Conservation (phyloP, 2,888 invertebrate genomes). For the Conops quadrifasciatus region DNA sequence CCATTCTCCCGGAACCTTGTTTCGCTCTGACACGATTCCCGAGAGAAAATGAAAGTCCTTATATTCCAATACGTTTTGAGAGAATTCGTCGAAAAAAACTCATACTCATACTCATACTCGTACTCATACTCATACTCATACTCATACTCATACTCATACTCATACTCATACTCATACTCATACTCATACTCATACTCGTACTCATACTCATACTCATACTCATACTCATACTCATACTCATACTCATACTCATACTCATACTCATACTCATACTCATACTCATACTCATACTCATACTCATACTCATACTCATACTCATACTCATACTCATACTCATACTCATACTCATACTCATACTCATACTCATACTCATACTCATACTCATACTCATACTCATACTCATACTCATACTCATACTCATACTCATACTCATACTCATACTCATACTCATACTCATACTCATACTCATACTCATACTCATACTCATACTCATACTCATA, state of each 20-base stretch:
- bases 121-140: slow-evolving; percentile 17
- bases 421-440: slow-evolving; percentile 12
- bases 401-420: slow-evolving; percentile 12
- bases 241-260: slow-evolving; percentile 12
- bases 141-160: slow-evolving; percentile 10
- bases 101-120: slow-evolving; percentile 14
- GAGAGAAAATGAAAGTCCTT: too few species aligned
- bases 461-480: slow-evolving; percentile 10
- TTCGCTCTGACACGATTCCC: too few species aligned
- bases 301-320: slow-evolving; percentile 13
- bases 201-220: slow-evolving; percentile 14
- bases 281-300: slow-evolving; percentile 15
- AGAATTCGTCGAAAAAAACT: too few species aligned
- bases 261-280: slow-evolving; percentile 13
- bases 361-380: slow-evolving; percentile 12
- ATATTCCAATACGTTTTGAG: too few species aligned
- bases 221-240: slow-evolving; percentile 12
- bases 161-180: slow-evolving; percentile 15
- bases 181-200: slow-evolving; percentile 9
- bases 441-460: slow-evolving; percentile 8
- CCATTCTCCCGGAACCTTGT: too few species aligned
- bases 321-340: slow-evolving; percentile 10
- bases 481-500: slow-evolving; percentile 10
- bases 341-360: slow-evolving; percentile 15
- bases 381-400: slow-evolving; percentile 10